Conservation (phyloP, 2,797 vertebrate species). For the Taenioides sp. region DNA sequence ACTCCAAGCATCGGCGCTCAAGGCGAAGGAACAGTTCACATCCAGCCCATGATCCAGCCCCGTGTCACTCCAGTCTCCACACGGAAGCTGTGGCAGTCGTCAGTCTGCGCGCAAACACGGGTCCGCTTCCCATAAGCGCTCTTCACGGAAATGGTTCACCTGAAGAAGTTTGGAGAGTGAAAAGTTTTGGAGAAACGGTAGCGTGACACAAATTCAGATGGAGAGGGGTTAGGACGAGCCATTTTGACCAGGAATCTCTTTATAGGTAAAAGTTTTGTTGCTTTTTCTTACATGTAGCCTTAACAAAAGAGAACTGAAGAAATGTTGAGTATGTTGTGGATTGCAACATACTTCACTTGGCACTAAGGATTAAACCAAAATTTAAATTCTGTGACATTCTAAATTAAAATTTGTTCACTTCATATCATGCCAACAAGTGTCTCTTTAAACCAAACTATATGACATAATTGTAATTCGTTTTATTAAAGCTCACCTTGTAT, state of each 20-base stretch:
- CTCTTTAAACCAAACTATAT: background rate
- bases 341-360: background rate
- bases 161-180: slow-evolving; percentile 68
- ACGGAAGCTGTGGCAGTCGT: background rate
- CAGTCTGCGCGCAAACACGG: slow-evolving; percentile 5
- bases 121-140: slow-evolving; percentile 28
- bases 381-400: background rate
- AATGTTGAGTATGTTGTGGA: background rate
- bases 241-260: slow-evolving; percentile 46
- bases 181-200: slow-evolving; percentile 50
- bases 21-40: background rate
- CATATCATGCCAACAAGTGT: background rate
- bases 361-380: background rate
- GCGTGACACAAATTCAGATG: slow-evolving; percentile 58
- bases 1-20: background rate
- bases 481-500: background rate
- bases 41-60: background rate
- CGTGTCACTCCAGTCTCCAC: background rate
- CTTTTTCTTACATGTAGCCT: background rate
- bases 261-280: slow-evolving; percentile 50
- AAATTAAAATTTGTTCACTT: background rate
- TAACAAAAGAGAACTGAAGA: background rate
- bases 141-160: slow-evolving; percentile 75
- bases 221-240: slow-evolving; percentile 58
- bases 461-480: background rate